phyloP scores from a whole-genome alignment of 2,797 vertebrate species.

The Sciurus vulgaris region DNA sequence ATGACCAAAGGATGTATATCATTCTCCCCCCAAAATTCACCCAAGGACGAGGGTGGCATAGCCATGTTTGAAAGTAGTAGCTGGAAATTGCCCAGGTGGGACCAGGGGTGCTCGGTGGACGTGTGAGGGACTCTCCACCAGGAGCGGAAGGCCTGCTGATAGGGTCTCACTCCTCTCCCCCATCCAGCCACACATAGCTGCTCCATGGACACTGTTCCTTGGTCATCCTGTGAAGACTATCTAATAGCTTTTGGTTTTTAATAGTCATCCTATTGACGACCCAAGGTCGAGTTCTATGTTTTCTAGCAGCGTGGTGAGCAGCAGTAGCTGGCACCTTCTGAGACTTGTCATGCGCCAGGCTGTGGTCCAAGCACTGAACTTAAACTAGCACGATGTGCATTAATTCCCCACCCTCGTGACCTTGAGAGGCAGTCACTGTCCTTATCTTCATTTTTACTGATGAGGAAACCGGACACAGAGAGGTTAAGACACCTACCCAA shows the following conservation, averaged over 20 bases:
- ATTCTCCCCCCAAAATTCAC: neutral
- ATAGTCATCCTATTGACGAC: neutral
- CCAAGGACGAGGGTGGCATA: neutral
- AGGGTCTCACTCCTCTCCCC: accelerated
- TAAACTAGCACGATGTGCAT: neutral
- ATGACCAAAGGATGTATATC: neutral
- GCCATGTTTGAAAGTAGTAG: neutral
- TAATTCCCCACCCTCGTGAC: neutral
- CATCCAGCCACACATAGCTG: neutral
- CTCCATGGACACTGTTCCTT: neutral
- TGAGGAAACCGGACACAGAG: neutral
- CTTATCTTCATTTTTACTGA: neutral
- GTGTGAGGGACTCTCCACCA: neutral
- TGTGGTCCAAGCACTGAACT: neutral
- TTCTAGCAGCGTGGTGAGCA: neutral
- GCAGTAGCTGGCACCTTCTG: neutral
- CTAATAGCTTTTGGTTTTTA: neutral
- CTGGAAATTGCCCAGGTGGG: neutral
- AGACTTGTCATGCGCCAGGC: neutral
- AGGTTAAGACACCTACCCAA: neutral
- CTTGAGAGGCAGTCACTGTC: neutral
- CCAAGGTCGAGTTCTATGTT: neutral
- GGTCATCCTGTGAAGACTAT: neutral
- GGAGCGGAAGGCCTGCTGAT: accelerated
- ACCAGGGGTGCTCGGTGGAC: accelerated